These are phyloP conservation scores for Mormyrus iriodes DNA, from an alignment of 2,113 vertebrate species.

Conservation along the genomic window DNA sequence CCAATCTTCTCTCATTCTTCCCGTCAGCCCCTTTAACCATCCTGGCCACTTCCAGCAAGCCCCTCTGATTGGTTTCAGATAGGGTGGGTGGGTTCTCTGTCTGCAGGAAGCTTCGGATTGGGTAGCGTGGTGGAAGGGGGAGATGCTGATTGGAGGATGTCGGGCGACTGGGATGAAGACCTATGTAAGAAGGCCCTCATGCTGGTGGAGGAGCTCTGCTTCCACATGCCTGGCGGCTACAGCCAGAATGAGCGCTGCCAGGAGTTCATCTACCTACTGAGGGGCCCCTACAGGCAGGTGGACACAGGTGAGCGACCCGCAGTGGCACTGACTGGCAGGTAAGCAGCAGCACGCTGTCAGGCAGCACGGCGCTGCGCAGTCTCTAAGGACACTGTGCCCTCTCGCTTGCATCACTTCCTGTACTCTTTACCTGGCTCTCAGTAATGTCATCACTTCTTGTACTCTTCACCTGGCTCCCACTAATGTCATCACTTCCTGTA, in stretches of 20 bases:
- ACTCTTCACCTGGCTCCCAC: no score
- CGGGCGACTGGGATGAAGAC: constrained; percentile 86
- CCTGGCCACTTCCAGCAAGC: constrained; percentile 3
- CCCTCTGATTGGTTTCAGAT: constrained; percentile 9
- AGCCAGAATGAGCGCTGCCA: constrained; percentile 75
- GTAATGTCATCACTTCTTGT: no score
- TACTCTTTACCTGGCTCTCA: background rate
- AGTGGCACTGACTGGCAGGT: background rate
- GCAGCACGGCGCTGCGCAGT: background rate
- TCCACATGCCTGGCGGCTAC: constrained; percentile 58
- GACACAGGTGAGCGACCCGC: constrained; percentile 64
- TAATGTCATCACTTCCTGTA: no score
- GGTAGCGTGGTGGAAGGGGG: constrained; percentile 52
- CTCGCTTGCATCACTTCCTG: background rate
- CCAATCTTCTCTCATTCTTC: background rate
- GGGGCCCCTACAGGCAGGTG: constrained; percentile 61
- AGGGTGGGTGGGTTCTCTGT: constrained; percentile 46
- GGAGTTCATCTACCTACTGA: constrained; percentile 73
- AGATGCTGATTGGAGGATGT: constrained; percentile 80
- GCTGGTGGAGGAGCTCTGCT: constrained; percentile 80
- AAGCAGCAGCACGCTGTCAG: background rate
- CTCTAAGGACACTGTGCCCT: background rate
- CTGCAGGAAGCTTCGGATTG: constrained; percentile 46
- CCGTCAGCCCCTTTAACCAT: constrained; percentile 19
- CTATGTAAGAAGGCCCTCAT: constrained; percentile 76